These are phyloP conservation scores for Helicolenus hilgendorfi DNA, from an alignment of 2,797 vertebrate species.

Conservation along the genomic window DNA sequence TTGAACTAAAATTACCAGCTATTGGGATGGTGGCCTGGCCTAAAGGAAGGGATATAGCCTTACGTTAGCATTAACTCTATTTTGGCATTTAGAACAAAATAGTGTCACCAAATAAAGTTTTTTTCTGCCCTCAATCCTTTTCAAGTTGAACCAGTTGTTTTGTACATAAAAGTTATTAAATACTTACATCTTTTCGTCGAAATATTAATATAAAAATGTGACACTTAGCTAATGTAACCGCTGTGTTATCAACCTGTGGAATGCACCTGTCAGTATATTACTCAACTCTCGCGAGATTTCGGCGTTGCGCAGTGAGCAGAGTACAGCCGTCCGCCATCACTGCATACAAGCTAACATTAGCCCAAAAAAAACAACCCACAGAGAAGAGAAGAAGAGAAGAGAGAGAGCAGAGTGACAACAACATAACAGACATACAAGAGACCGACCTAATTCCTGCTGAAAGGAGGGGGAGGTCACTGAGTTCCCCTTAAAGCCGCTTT, in stretches of 20 bases:
- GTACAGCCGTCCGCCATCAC: conserved; percentile 94
- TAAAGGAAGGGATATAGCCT: too few species aligned
- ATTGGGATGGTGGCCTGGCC: not conserved
- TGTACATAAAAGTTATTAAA: not conserved
- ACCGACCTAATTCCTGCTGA: conserved; percentile 62
- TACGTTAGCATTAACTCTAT: not conserved
- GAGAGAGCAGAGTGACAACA: conserved; percentile 83
- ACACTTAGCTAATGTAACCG: not conserved
- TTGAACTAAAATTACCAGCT: too few species aligned
- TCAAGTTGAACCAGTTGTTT: not conserved
- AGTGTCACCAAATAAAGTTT: not conserved
- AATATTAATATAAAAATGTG: not conserved
- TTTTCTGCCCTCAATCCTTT: not conserved
- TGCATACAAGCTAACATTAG: conserved; percentile 82
- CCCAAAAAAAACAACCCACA: conserved; percentile 59
- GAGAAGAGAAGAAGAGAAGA: conserved; percentile 61
- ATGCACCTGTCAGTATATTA: conserved; percentile 68
- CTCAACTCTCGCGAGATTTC: conserved; percentile 80
- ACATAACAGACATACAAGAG: conserved; percentile 56
- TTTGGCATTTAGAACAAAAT: not conserved
- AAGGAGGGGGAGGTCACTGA: conserved; percentile 73
- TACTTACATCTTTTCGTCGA: not conserved
- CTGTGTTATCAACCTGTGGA: conserved; percentile 65
- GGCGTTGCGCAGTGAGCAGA: conserved; percentile 91
- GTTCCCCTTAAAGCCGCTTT: conserved; percentile 57